A percentile compares a stretch with the other conserved stretches of the same genome.
Conservation (phyloP, 2,888 invertebrate genomes). For the Parnassius glacialis region DNA sequence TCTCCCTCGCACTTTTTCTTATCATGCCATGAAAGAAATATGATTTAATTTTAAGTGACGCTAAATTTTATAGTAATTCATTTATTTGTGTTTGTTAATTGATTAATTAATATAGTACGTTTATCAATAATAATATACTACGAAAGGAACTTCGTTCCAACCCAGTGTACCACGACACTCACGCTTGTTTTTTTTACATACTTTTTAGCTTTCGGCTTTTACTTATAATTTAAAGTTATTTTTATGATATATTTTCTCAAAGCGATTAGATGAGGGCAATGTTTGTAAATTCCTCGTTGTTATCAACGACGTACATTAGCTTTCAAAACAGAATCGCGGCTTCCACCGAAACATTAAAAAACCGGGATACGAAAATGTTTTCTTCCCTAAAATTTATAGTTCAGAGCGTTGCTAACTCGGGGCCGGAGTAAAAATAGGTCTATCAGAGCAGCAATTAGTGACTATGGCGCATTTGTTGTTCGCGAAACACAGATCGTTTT, state of each 20-base stretch:
- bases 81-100: too few relatives aligned
- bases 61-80: too few relatives aligned
- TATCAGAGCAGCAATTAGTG: constrained; percentile 10
- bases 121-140: too few relatives aligned
- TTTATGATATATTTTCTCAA: background rate
- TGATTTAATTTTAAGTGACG: too few relatives aligned
- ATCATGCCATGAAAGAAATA: too few relatives aligned
- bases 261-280: background rate
- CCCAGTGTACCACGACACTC: too few relatives aligned
- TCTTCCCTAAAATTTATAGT: background rate
- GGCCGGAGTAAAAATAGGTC: constrained; percentile 17
- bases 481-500: background rate
- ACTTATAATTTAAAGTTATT: background rate
- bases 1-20: too few relatives aligned
- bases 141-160: too few relatives aligned
- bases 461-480: constrained; percentile 3
- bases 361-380: constrained; percentile 5
- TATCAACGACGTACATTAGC: constrained; percentile 20
- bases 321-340: constrained; percentile 15
- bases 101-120: too few relatives aligned
- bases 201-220: too few relatives aligned
- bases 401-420: constrained; percentile 6
- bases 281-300: constrained; percentile 11
- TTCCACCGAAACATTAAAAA: constrained; percentile 7
- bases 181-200: too few relatives aligned